A percentile compares a stretch with the other conserved stretches of the same genome.
Evolutionary conservation across 2,888 invertebrate genomes (phyloP).

Genomic region (Chouioia cunea): DNA sequence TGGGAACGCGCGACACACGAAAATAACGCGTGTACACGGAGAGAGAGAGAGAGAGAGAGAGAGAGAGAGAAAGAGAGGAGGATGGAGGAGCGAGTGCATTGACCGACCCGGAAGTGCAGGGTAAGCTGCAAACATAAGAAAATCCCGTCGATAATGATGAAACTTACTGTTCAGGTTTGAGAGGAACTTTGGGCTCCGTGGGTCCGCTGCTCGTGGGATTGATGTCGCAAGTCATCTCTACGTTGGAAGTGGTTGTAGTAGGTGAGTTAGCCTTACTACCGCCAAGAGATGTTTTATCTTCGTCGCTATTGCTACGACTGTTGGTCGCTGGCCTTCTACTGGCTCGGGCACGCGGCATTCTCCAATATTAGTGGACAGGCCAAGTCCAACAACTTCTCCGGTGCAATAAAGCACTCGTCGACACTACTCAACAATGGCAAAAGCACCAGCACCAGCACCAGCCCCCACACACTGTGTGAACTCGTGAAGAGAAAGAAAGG

Average conservation of each 20-base stretch:
- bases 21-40: no score
- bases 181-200: constrained; percentile 19
- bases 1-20: no score
- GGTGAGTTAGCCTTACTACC: background rate
- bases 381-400: no score
- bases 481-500: no score
- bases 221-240: constrained; percentile 12
- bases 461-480: no score
- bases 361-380: background rate
- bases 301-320: background rate
- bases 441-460: no score
- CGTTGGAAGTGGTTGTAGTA: background rate
- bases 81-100: no score
- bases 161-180: constrained; percentile 35
- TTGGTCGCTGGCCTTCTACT: background rate
- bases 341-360: background rate
- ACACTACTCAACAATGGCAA: no score
- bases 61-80: background rate
- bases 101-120: no score
- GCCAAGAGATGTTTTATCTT: constrained; percentile 8
- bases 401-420: no score
- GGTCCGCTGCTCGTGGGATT: background rate
- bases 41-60: constrained; percentile 2
- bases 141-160: background rate
- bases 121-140: background rate